A percentile compares a stretch with the other conserved stretches of the same genome.
These are phyloP conservation scores for Trematomus loennbergii DNA, from an alignment of 2,113 vertebrate genomes.

Conservation along the genomic window DNA sequence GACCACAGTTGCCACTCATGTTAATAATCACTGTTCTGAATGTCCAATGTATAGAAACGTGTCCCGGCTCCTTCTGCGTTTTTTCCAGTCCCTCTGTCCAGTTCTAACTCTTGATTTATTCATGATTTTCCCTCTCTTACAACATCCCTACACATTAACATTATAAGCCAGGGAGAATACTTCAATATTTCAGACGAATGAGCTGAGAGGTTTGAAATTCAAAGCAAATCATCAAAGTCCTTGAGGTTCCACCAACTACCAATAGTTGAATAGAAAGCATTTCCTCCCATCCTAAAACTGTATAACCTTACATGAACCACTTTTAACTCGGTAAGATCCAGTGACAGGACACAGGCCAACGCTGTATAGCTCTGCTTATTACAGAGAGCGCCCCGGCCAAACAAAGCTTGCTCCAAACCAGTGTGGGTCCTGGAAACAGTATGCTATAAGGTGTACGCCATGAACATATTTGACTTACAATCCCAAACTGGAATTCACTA, in stretches of 20 bases:
- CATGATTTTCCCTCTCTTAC: background rate
- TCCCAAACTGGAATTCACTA: conserved; percentile 19
- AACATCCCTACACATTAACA: conserved; percentile 2
- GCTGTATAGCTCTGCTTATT: conserved; percentile 36
- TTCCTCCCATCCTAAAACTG: conserved; percentile 10
- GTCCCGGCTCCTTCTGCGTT: background rate
- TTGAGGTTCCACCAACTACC: background rate
- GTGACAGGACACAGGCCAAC: conserved; percentile 36
- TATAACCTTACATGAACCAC: conserved; percentile 57
- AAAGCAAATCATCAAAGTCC: conserved; percentile 39
- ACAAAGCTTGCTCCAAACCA: conserved; percentile 27
- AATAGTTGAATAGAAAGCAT: conserved; percentile 17
- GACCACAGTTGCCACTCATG: background rate
- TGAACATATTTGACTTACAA: background rate
- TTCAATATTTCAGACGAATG: conserved; percentile 44
- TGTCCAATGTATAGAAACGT: background rate
- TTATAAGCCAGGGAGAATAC: conserved; percentile 5
- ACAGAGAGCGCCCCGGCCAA: conserved; percentile 22
- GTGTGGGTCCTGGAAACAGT: conserved; percentile 24
- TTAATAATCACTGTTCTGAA: background rate
- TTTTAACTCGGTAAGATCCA: conserved; percentile 42
- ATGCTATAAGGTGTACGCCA: conserved; percentile 22
- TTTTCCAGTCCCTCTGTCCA: conserved; percentile 25
- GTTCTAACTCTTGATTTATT: conserved; percentile 16
- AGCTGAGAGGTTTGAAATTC: conserved; percentile 36